phyloP scores from a whole-genome alignment of 2,113 vertebrate genomes.

The Cyanoramphus novaezelandiae region DNA sequence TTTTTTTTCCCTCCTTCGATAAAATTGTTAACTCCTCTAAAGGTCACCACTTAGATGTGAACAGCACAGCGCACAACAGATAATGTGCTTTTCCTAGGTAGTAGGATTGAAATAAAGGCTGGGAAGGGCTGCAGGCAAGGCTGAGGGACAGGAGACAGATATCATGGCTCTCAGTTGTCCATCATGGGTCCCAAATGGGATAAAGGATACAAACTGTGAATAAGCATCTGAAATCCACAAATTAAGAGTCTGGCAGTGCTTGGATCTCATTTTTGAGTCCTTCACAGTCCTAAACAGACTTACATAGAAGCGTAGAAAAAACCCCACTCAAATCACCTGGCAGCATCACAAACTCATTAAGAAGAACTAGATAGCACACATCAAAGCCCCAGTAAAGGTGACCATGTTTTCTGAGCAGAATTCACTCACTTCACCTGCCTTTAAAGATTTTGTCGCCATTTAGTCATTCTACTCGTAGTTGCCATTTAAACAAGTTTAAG shows the following conservation, averaged over 20 bases:
- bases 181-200: background rate
- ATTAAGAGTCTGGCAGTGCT: background rate
- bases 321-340: background rate
- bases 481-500: background rate
- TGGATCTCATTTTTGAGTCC: background rate
- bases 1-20: background rate
- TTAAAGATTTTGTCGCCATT: background rate
- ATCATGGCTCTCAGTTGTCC: background rate
- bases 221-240: background rate
- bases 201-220: background rate
- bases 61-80: background rate
- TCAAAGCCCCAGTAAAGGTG: background rate
- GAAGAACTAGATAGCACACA: background rate
- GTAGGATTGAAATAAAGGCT: background rate
- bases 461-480: background rate
- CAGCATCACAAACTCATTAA: background rate
- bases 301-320: background rate
- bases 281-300: background rate
- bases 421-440: background rate
- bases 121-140: background rate
- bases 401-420: background rate
- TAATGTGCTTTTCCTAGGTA: background rate
- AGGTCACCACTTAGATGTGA: slow-evolving; percentile 8
- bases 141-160: background rate
- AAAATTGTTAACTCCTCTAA: background rate